Evolutionary conservation across 2,888 invertebrate species (phyloP), one percentile per base, ranked within the genome.

Genomic region (Brenthis daphne): DNA sequence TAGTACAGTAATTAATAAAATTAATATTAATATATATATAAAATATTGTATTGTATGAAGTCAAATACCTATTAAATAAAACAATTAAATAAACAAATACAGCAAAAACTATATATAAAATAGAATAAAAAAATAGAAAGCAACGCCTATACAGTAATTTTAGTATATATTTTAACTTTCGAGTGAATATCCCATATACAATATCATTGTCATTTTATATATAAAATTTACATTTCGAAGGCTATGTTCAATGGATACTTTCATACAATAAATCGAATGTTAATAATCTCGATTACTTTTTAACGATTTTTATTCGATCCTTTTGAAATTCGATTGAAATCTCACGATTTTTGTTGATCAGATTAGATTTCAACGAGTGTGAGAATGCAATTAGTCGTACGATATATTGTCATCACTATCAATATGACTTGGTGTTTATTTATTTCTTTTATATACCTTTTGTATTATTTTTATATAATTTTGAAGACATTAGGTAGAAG

Each of bases 291-390:
- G 68, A 68, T 68, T 64, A 64, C 57, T 68, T 58, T 57, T 54
- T 57, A 53, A 68, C 24, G 55, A 47, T 65, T 58, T 65, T 58
- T 66, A 69, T 69, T 54, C 57, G 29, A 66, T 51, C 57, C 63
- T 47, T 37, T 56, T 56, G 51, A 50, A 51, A 37, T 51, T n/a
- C 61, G 69, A 64, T 66, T 66, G 47, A 64, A 43, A 69, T 69
- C 69, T 69, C 58, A 57, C 58, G 65, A 63, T 60, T 61, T 43
- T 20, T 48, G 33, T 67, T 56, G 54, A 69, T 57, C 63, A 66
- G 69, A 69, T 69, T 66, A 66, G 63, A 66, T 69, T 64, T 69
- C 69, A 64, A 64, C 24, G 66, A 69, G 69, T 69, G 69, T 69
- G 69, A 64, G 69, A 69, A 69, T 57, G 57, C 57, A 64, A 70